Evolutionary conservation across 2,888 invertebrate species (phyloP).

Genomic region (Cosmia pyralina): DNA sequence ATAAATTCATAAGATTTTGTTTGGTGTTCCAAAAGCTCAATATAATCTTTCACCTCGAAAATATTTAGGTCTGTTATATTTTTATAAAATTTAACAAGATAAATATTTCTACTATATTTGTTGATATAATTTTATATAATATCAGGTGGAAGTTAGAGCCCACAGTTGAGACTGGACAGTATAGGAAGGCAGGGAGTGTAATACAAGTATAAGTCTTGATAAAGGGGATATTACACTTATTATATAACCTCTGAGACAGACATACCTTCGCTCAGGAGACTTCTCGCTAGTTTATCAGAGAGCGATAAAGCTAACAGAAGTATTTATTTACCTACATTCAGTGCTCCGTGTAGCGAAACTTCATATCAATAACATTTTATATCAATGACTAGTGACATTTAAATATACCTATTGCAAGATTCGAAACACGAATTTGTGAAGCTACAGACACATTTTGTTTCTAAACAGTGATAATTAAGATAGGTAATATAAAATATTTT

Average conservation of each 20-base stretch:
- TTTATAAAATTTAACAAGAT: slow-evolving; percentile 62
- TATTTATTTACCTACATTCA: slow-evolving; percentile 41
- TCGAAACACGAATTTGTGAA: slow-evolving; percentile 55
- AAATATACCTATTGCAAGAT: slow-evolving; percentile 57
- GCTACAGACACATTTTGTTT: slow-evolving; percentile 56
- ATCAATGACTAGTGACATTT: slow-evolving; percentile 58
- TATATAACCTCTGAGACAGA: slow-evolving; percentile 45
- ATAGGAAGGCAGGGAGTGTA: slow-evolving; percentile 71
- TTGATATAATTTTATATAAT: slow-evolving; percentile 45
- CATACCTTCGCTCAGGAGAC: slow-evolving; percentile 53
- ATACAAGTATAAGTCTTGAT: slow-evolving; percentile 62
- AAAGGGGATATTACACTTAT: slow-evolving; percentile 62
- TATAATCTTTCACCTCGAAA: slow-evolving; percentile 61
- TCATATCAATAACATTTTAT: slow-evolving; percentile 48
- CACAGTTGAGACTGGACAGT: slow-evolving; percentile 79
- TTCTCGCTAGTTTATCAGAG: slow-evolving; percentile 63
- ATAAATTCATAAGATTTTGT: slow-evolving; percentile 86
- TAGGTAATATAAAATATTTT: slow-evolving; percentile 25
- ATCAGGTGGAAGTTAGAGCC: slow-evolving; percentile 68
- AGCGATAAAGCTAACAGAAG: slow-evolving; percentile 54
- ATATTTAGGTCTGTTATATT: slow-evolving; percentile 49
- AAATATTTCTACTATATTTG: slow-evolving; percentile 59
- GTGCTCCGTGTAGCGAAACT: slow-evolving; percentile 54
- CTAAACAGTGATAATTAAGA: slow-evolving; percentile 48
- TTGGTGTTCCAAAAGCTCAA: slow-evolving; percentile 84